Base-by-base conservation (phyloP, 2,888 invertebrate species). In the Podotricha telesiphe region DNA sequence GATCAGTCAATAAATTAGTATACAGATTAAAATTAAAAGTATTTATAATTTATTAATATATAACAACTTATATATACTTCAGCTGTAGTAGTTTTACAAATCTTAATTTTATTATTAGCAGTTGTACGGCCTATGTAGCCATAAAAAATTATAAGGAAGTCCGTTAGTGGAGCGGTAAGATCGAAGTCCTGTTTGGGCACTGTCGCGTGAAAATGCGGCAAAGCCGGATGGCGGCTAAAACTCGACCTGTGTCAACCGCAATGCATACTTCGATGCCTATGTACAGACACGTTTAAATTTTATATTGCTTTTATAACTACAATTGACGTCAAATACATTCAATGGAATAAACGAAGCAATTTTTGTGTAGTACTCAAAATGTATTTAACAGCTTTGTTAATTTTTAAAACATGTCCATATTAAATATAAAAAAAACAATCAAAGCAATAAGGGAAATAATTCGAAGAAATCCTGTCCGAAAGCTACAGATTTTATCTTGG, bases 141-240 rank as follows among this genome's bases (percentile, higher is more conserved):
- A 69, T 66, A 70, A 75, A 75, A 73, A 68, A 73, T 66, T 67
- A 72, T 61, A 71, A 81, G 82, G 83, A 86, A 84, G 77, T 81
- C 79, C 80, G 80, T 76, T 75, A 65, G 74, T 74, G 79, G 75
- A 79, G 80, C 81, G 80, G 80, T 86, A 87, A 89, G 84, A 83
- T 86, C 82, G 82, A 88, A 89, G 83, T 84, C 84, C 83, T 88
- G 89, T 88, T 83, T 78, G 82, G 74, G 81, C 84, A 85, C 72
- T 68, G 82, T 78, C 70, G 84, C 85, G 85, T 85, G 84, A 83
- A 86, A 85, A 82, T 79, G 80, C 69, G 76, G 77, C 75, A 76
- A 77, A 76, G 70, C 80, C 87, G 87, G 85, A 86, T 78, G 81
- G 55, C 69, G 74, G 80, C 81, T 88, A 86, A 87, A 88, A 85